Evolutionary conservation across 2,113 vertebrate species (phyloP), one percentile per base, ranked within the genome.

Genomic region (Hemiprocne comata): DNA sequence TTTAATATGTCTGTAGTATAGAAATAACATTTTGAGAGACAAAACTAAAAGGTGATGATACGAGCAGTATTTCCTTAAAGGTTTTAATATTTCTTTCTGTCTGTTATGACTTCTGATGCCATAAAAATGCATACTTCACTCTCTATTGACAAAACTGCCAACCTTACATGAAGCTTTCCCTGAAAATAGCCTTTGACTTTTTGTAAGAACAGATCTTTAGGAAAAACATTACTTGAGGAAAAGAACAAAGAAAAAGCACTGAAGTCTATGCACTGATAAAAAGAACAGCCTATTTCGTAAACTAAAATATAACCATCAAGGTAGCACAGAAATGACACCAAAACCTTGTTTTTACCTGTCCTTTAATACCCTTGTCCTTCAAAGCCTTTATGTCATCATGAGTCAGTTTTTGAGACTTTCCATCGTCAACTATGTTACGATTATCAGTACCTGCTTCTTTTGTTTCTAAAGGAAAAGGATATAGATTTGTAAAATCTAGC

Each of bases 331-430:
- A 97, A 94, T 57, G 8, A 96, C 90, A 95, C 51, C 86, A 95
- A 95, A 96, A 69, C 72, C 83, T 97, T 80, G 38, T 61, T 90
- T 95, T 97, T 98, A 99, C 99, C 99, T 99, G 98, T 95, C 99
- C 99, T 98, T 99, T 99, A 95, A 99, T 98, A 93, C 99, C 99
- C 96, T 99, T 98, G 97, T 99, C 99, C 98, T 99, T 99, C 74
- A 99, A 97, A 72, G 98, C 98, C 97, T 99, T 99, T 53, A 99
- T 99, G 96, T 99, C 99, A 87, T 99, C 99, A 94, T 99, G 98
- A 94, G 99, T 99, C 73, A 99, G 98, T 98, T 99, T 99, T 95
- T 99, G 99, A 50, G 99, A 99, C 96, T 98, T 99, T 40, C 99
- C 99, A 97, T 99, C 99, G 78, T 99, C 99, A 61, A 99, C 94